A percentile compares a stretch with the other conserved stretches of the same genome.
phyloP scores from a whole-genome alignment of 2,888 invertebrate genomes.

The Odontocerum albicorne region DNA sequence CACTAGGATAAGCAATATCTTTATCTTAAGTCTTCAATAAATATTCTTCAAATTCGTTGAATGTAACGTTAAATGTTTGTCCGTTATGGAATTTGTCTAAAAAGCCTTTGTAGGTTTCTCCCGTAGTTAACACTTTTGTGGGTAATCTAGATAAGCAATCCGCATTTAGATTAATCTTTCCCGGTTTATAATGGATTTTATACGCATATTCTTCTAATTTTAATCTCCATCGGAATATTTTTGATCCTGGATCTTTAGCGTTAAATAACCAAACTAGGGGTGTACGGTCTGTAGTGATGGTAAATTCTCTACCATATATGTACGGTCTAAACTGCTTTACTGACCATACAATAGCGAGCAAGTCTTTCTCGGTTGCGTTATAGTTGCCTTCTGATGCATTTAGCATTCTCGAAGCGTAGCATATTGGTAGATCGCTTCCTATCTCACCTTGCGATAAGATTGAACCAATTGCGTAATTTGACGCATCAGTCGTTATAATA shows the following conservation, averaged over 20 bases:
- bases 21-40: neutral
- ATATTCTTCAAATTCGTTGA: neutral
- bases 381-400: constrained; percentile 3
- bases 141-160: constrained; percentile 18
- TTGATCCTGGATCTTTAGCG: constrained; percentile 38
- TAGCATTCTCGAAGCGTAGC: neutral
- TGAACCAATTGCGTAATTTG: neutral
- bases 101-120: too few relatives aligned
- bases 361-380: neutral
- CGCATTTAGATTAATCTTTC: constrained; percentile 36
- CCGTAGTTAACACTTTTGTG: too few relatives aligned
- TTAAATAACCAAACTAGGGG: constrained; percentile 39
- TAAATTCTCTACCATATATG: constrained; percentile 39
- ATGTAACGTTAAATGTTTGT: too few relatives aligned
- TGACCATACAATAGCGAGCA: constrained; percentile 32
- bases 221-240: constrained; percentile 39
- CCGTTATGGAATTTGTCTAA: too few relatives aligned
- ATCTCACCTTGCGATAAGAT: neutral
- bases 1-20: neutral
- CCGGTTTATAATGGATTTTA: constrained; percentile 38
- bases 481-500: neutral
- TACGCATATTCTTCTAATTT: constrained; percentile 40
- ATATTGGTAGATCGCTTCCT: neutral
- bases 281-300: constrained; percentile 40
- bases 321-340: constrained; percentile 40